A percentile compares a stretch with the other conserved stretches of the same genome.
These are phyloP conservation scores for Arge pagana DNA, from an alignment of 2,888 invertebrate species.

Conservation along the genomic window DNA sequence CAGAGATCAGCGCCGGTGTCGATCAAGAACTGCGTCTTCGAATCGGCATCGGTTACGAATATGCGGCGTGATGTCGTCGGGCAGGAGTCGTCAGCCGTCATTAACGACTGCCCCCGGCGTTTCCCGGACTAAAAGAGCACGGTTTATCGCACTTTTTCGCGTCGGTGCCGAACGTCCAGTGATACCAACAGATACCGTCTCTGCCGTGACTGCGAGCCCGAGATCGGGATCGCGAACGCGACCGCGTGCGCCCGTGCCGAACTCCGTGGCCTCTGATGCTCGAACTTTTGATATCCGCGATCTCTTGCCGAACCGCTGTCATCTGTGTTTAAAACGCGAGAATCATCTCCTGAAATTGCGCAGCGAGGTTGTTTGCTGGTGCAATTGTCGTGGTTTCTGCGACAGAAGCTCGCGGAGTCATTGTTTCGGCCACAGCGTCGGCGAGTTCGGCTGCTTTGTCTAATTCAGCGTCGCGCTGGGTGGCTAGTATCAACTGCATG, in stretches of 20 bases:
- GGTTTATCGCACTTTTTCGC: slow-evolving; percentile 22
- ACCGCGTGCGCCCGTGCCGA: neutral
- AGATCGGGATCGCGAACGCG: neutral
- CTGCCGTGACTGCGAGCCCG: neutral
- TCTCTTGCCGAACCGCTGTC: neutral
- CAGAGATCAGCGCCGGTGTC: slow-evolving; percentile 35
- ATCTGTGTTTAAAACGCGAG: neutral
- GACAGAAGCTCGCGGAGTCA: neutral
- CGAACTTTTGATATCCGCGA: neutral
- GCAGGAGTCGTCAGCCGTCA: slow-evolving; percentile 36
- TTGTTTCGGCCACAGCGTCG: neutral
- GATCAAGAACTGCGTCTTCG: slow-evolving; percentile 29
- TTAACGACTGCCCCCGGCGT: slow-evolving; percentile 37
- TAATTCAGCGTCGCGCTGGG: slow-evolving; percentile 3
- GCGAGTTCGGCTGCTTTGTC: slow-evolving; percentile 5
- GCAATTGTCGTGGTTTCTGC: neutral
- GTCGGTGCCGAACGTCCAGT: slow-evolving; percentile 14
- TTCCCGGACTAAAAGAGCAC: slow-evolving; percentile 30
- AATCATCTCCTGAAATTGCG: neutral
- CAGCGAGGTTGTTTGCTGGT: neutral
- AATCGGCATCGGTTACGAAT: slow-evolving; percentile 23
- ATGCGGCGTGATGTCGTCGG: slow-evolving; percentile 28
- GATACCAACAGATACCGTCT: slow-evolving; percentile 27
- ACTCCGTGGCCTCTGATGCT: neutral
- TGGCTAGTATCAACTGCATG: slow-evolving; percentile 8